Base-by-base conservation (phyloP, 2,113 vertebrate genomes). In the Salvator merianae region DNA sequence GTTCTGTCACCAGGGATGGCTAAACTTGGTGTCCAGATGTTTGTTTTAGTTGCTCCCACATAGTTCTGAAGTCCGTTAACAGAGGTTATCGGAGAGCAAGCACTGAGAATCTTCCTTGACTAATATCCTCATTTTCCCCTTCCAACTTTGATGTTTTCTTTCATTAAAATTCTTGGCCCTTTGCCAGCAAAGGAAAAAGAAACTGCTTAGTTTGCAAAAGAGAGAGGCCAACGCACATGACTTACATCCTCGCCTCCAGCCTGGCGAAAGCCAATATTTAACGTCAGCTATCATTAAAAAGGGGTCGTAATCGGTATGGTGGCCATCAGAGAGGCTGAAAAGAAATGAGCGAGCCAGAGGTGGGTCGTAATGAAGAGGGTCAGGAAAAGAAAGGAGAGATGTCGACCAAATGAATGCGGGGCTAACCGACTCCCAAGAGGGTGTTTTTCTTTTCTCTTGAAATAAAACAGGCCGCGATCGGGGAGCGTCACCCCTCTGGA, bases 1-100 rank as follows among this genome's bases (percentile, higher is more conserved):
- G 97, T 95, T 97, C 97, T 95, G 96, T 99, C 98, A 97, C 95
- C 95, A 93, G 93, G 94, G 94, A 95, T 95, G 96, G 97, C 97
- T 97, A 97, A 98, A 97, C 96, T 96, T 94, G 89, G 92, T 96
- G 96, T 96, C 97, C 97, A 97, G 96, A 97, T 97, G 97, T 95
- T 95, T 97, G 94, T 96, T 96, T 96, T 96, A 97, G 96, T 95
- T 95, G 94, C 96, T 97, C 97, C 97, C 96, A 96, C 96, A 95
- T 95, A 95, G 95, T 93, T 96, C 96, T 94, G 95, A 95, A 96
- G 97, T 95, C 96, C 97, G 97, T 97, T 96, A 97, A 94, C 92
- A 95, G 95, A 93, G 98, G 98, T 99, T 99, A 99, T 99, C 98
- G 97, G 91, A 94, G 97, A 97, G 96, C 98, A 98, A 16, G 98